These are phyloP conservation scores for Cryptus armator DNA, from an alignment of 2,888 invertebrate species.

Conservation along the genomic window DNA sequence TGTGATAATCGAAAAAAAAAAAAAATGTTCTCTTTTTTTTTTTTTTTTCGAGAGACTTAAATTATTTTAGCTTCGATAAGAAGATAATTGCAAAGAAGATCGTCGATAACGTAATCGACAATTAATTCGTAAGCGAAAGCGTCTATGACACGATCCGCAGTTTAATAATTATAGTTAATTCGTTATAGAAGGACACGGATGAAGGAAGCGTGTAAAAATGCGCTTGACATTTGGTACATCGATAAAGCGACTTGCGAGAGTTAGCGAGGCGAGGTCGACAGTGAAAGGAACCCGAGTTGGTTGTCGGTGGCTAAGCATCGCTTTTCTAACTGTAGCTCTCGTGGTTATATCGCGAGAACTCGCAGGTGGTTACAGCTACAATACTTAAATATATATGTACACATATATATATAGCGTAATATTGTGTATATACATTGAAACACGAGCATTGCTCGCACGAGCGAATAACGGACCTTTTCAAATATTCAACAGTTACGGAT, in stretches of 20 bases:
- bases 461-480: conserved; percentile 32
- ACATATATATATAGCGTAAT: background rate
- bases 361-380: conserved; percentile 58
- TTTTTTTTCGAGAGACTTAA: background rate
- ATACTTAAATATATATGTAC: background rate
- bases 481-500: conserved; percentile 10
- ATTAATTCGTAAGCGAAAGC: background rate
- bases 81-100: background rate
- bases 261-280: conserved; percentile 76
- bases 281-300: conserved; percentile 77
- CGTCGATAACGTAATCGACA: background rate
- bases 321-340: conserved; percentile 65
- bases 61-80: background rate
- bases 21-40: no score
- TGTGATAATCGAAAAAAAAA: no score
- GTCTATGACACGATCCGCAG: conserved; percentile 27
- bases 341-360: conserved; percentile 41
- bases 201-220: conserved; percentile 43
- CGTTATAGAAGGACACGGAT: background rate
- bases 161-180: conserved; percentile 9
- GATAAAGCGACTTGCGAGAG: conserved; percentile 29
- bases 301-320: conserved; percentile 22
- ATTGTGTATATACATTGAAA: background rate
- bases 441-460: conserved; percentile 9
- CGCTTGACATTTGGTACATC: conserved; percentile 70